Conservation (phyloP, 1,140 invertebrate species). For the Pollicipes pollicipes region DNA sequence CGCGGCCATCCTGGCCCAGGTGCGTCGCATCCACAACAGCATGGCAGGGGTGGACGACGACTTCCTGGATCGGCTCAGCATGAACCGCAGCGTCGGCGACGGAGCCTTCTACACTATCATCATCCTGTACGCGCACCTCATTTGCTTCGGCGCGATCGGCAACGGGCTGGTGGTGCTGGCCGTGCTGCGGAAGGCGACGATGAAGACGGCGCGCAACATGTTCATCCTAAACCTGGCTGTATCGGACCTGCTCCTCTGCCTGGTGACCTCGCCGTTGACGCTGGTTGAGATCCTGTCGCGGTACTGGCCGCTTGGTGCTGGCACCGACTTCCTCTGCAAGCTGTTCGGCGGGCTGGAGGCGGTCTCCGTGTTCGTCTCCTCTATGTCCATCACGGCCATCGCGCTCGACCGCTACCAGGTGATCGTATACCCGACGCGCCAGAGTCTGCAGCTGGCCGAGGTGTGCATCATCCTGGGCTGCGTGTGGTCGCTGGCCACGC, state of each 20-base stretch:
- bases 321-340: too few species aligned
- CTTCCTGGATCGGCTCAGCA: too few species aligned
- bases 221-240: constrained; percentile 42
- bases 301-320: too few species aligned
- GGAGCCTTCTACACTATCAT: constrained; percentile 16
- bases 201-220: constrained; percentile 41
- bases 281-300: constrained; percentile 27
- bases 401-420: too few species aligned
- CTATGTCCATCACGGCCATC: constrained; percentile 34
- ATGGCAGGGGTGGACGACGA: too few species aligned
- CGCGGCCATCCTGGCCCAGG: too few species aligned
- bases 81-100: constrained; percentile 15
- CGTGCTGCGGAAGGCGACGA: too few species aligned
- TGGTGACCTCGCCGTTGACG: constrained; percentile 39
- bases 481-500: constrained; percentile 57
- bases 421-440: constrained; percentile 60
- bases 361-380: constrained; percentile 34
- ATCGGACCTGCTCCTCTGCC: constrained; percentile 37
- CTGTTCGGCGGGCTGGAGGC: constrained; percentile 34
- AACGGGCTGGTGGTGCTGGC: constrained; percentile 26
- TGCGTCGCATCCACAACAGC: too few species aligned
- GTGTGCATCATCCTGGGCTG: constrained; percentile 45
- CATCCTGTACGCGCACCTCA: constrained; percentile 13
- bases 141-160: constrained; percentile 12
- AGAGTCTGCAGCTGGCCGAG: constrained; percentile 50